Conservation (phyloP, 37 sponge, comb jelly and placozoan genomes). For the Tethya wilhelma region DNA sequence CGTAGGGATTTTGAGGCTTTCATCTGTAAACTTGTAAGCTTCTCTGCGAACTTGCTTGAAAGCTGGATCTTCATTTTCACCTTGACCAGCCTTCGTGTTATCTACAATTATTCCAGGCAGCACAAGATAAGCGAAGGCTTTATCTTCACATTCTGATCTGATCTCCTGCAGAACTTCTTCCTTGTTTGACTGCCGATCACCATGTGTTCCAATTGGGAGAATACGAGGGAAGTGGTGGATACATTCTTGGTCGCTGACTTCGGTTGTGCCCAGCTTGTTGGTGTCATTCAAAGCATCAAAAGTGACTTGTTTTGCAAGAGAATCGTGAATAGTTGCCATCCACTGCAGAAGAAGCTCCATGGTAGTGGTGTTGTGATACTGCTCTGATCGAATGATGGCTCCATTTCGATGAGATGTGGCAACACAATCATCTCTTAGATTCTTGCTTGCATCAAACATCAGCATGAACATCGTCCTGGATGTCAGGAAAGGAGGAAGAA, state of each 20-base stretch:
- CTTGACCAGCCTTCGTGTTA: slow-evolving; percentile 61
- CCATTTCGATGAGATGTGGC: slow-evolving; percentile 8
- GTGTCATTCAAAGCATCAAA: too few species aligned
- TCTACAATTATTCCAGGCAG: slow-evolving; percentile 37
- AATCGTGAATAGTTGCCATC: slow-evolving; percentile 50
- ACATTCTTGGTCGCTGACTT: too few species aligned
- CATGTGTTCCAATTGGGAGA: slow-evolving; percentile 45
- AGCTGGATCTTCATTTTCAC: slow-evolving; percentile 33
- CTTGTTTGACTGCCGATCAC: slow-evolving; percentile 7
- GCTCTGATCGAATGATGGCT: neutral
- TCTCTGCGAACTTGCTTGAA: neutral
- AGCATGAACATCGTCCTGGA: slow-evolving; percentile 53
- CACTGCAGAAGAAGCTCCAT: slow-evolving; percentile 29
- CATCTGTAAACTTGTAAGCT: slow-evolving; percentile 19
- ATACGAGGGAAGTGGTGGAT: too few species aligned
- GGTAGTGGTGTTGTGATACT: neutral
- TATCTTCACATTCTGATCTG: slow-evolving; percentile 10
- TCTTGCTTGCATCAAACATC: slow-evolving; percentile 48
- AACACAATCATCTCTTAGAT: neutral
- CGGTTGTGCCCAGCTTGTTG: too few species aligned
- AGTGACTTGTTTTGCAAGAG: too few species aligned
- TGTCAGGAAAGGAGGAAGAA: slow-evolving; percentile 59
- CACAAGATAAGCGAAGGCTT: slow-evolving; percentile 20
- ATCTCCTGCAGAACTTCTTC: neutral
- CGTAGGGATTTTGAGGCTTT: slow-evolving; percentile 10